Evolutionary conservation across 53 echinoderm and acorn worm genomes (phyloP), one percentile per base, ranked within the genome.

Genomic region (Zoroaster sp.): DNA sequence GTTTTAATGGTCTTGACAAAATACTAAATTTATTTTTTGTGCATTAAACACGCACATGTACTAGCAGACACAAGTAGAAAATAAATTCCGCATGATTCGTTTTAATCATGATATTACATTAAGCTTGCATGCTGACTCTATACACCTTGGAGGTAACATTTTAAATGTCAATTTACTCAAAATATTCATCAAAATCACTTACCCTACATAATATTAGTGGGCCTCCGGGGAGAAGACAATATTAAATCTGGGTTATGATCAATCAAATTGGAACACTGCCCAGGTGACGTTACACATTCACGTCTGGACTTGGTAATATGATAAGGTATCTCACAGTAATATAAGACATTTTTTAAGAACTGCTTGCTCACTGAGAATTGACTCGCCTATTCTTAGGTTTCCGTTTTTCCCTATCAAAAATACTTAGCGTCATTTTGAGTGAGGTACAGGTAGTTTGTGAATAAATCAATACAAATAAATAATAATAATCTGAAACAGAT

Each of bases 121-220:
- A 76, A 51, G 76, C 76, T 25, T 25, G 21, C 79, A 79, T 51
- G 63, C 21, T 25, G 63, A 21, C 63, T 9, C 63, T 28, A 21
- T 9, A 28, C 63, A 59, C 11, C 66, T 69, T 32, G 28, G 1
- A 34, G 36, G 40, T 35, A 69, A 69, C 69, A 45, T 83, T 71
- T 20, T 85, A 85, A 85, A 85, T 85, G 49, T 44, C 71, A 85
- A 70, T 13, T 35, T 44, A 85, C 85, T 71, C 34, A 36, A 71
- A 71, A 85, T 85, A 85, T 85, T 66, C 72, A 49, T 85, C 20
- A 71, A 46, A 71, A 71, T 85, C 85, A 71, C 52, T 83, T 83
- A 43, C 42, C 69, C 83, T 34, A 42, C 34, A 69, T 70, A 46
- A 45, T 40, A 3, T 45, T 36, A 37, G 69, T 70, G 21, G 14